Evolutionary conservation across 2,113 vertebrate genomes (phyloP), one percentile per base, ranked within the genome.

Genomic region (Excalfactoria chinensis): DNA sequence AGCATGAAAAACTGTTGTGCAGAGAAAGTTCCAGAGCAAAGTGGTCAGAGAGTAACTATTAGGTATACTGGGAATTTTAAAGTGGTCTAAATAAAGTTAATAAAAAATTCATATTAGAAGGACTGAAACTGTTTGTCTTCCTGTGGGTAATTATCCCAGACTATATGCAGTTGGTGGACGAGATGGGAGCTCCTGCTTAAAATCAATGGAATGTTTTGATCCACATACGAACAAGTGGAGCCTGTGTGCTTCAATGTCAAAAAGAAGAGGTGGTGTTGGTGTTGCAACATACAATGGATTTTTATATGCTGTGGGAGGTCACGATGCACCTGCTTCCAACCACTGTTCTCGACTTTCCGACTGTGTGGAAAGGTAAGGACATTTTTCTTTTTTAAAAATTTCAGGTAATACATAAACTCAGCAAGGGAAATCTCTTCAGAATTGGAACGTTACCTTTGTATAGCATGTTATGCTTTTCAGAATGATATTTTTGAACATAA

Each of bases 181-280:
- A 49, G 99, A 99, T 9, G 99, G 99, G 69, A 99, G 99, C 97
- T 99, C 99, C 4, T 99, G 99, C 79, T 96, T 99, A 56, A 98
- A 98, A 93, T 99, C 99, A 14, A 99, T 99, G 98, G 99, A 99
- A 95, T 99, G 98, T 49, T 99, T 99, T 37, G 99, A 99, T 68
- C 99, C 99, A 0, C 99, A 99, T 93, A 99, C 99, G 23, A 99
- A 99, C 97, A 99, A 99, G 91, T 99, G 99, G 99, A 99, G 98
- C 75, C 91, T 98, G 25, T 99, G 99, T 60, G 98, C 99, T 14
- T 95, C 98, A 4, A 99, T 99, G 99, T 98, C 98, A 41, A 99
- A 99, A 95, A 97, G 99, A 90, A 97, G 99, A 82, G 99, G 99
- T 1, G 98, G 99, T 0, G 99, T 99, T 8, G 99, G 99, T 1